Evolutionary conservation across 2,113 vertebrate species (phyloP).

Genomic region (Capra hircus): DNA sequence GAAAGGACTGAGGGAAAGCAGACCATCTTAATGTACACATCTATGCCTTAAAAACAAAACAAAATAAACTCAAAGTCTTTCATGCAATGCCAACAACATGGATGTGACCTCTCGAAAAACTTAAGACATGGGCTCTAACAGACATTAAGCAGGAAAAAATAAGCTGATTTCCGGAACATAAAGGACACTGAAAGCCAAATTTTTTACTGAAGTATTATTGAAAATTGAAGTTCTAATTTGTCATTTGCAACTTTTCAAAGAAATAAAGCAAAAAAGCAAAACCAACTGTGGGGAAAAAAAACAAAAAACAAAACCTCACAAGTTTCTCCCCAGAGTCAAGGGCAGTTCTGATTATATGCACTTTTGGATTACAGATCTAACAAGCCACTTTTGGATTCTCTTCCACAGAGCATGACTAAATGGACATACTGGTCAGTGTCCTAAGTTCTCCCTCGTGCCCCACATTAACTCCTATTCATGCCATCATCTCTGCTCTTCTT

Average conservation of each 20-base stretch:
- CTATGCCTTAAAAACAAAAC: constrained; percentile 41
- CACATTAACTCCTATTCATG: not conserved
- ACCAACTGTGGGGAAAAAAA: not conserved
- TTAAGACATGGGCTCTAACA: not conserved
- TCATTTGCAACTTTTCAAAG: constrained; percentile 32
- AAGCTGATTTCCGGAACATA: not conserved
- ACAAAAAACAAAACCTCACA: not conserved
- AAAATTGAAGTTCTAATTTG: constrained; percentile 13
- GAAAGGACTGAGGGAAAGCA: constrained; percentile 15
- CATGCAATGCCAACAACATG: constrained; percentile 58
- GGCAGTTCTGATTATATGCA: no score
- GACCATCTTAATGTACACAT: constrained; percentile 47
- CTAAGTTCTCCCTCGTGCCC: not conserved
- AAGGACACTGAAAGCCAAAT: constrained; percentile 15
- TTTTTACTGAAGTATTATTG: constrained; percentile 36
- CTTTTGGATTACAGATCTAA: not conserved
- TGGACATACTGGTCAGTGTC: not conserved
- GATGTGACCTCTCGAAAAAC: constrained; percentile 51
- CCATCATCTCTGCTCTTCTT: not conserved
- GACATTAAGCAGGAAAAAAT: constrained; percentile 35
- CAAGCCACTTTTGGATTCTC: not conserved
- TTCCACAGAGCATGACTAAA: not conserved
- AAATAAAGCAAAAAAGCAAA: constrained; percentile 20
- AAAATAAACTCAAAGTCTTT: constrained; percentile 13
- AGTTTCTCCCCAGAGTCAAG: not conserved